Evolutionary conservation across 2,797 vertebrate genomes (phyloP).

Genomic region (Salmo trutta): DNA sequence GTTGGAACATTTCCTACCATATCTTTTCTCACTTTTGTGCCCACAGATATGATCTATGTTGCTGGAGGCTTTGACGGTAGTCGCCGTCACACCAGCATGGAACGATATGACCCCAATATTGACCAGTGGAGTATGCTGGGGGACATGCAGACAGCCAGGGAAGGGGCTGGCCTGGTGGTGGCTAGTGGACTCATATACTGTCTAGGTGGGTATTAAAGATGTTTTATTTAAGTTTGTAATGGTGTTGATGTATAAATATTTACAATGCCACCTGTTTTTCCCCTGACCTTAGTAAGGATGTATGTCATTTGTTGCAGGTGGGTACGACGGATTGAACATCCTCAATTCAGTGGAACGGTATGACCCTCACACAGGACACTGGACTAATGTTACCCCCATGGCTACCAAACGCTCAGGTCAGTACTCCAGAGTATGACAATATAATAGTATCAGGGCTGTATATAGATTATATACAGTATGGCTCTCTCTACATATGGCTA

Average conservation of each 20-base stretch:
- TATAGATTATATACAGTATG: background rate
- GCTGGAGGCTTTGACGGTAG: constrained; percentile 97
- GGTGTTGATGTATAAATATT: background rate
- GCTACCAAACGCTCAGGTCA: constrained; percentile 96
- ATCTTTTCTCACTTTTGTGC: background rate
- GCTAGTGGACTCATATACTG: constrained; percentile 97
- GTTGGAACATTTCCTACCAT: background rate
- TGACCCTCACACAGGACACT: constrained; percentile 97
- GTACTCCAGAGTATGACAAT: constrained; percentile 18
- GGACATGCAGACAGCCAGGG: constrained; percentile 98
- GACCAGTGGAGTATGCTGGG: constrained; percentile 99
- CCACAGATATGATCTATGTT: constrained; percentile 96
- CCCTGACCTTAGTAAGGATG: background rate
- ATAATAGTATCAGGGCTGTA: background rate
- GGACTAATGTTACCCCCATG: constrained; percentile 98
- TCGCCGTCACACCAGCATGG: constrained; percentile 97
- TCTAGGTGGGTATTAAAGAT: constrained; percentile 77
- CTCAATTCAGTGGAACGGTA: constrained; percentile 97
- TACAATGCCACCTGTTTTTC: background rate
- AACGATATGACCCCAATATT: constrained; percentile 97
- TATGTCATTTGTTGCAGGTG: constrained; percentile 74
- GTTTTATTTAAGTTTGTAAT: background rate
- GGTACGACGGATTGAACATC: constrained; percentile 96
- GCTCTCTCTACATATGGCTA: background rate
- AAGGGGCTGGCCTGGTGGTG: constrained; percentile 94